Evolutionary conservation across 2,888 invertebrate species (phyloP), one percentile per base, ranked within the genome.

Genomic region (Erynnis tages): DNA sequence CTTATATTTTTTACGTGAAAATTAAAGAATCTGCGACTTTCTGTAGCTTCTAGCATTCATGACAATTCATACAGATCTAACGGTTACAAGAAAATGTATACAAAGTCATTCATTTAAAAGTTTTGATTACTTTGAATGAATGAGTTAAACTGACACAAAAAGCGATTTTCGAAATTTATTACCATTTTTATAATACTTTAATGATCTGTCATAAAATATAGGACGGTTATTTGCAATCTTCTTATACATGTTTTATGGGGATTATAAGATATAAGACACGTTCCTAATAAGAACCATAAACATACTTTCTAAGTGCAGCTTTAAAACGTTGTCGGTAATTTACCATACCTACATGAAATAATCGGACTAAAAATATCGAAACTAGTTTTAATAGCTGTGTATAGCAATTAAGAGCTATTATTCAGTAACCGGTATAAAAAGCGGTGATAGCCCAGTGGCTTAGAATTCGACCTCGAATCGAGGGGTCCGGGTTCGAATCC

Each of bases 361-460:
- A 43, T 29, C 17, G n/a, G 17, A 17, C 8, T 11, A 17, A 17
- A 8, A 32, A 21, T 13, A 30, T 44, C 21, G 6, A 11, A 43
- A 30, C 30, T 19, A 44, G 43, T 13, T 44, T 17, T 30, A 8
- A 19, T 7, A 30, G 13, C 30, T 7, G 11, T 16, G 32, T 34
- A 16, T 25, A 34, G 23, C 35, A 35, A 27, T 46, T 25, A 46
- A 17, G 35, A 43, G 11, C 19, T 19, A 46, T 27, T 46, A 25
- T 35, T 35, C 46, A 17, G 25, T 27, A 23, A 16, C 3, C 25
- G n/a, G n/a, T n/a, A n/a, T n/a, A n/a, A n/a, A n/a, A n/a, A n/a
- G n/a, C n/a, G n/a, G n/a, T n/a, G n/a, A n/a, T n/a, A n/a, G n/a
- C n/a, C n/a, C n/a, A n/a, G n/a, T n/a, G n/a, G n/a, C n/a, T n/a